A percentile compares a stretch with the other conserved stretches of the same genome.
Evolutionary conservation across 2,888 invertebrate species (phyloP).

Genomic region (Cinara cedri): DNA sequence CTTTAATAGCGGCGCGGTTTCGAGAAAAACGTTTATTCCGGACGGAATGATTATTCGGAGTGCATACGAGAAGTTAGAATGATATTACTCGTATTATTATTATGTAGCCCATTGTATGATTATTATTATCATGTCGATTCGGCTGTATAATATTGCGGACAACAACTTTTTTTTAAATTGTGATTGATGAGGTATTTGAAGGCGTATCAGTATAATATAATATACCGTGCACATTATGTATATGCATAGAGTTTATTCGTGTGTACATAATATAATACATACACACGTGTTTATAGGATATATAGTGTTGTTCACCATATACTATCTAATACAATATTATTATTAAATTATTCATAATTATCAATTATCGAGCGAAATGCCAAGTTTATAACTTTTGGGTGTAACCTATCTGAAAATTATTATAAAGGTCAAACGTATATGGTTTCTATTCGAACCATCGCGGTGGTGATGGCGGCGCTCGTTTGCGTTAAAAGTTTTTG

Average conservation of each 20-base stretch:
- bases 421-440: background rate
- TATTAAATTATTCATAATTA: conserved; percentile 28
- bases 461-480: background rate
- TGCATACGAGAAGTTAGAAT: too few species aligned
- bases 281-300: background rate
- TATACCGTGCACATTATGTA: too few species aligned
- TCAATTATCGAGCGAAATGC: conserved; percentile 28
- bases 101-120: conserved; percentile 7
- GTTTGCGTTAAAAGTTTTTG: background rate
- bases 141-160: background rate
- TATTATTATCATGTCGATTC: conserved; percentile 26
- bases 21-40: background rate
- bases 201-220: background rate
- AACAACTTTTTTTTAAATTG: conserved; percentile 35
- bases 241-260: too few species aligned
- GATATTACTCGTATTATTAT: background rate
- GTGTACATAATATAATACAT: background rate
- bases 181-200: conserved; percentile 23
- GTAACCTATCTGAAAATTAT: background rate
- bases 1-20: background rate
- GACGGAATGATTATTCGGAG: background rate
- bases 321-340: background rate
- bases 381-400: conserved; percentile 5
- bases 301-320: background rate
- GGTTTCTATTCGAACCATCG: background rate